Base-by-base conservation (phyloP, 2,888 invertebrate genomes). In the Panorpa germanica region DNA sequence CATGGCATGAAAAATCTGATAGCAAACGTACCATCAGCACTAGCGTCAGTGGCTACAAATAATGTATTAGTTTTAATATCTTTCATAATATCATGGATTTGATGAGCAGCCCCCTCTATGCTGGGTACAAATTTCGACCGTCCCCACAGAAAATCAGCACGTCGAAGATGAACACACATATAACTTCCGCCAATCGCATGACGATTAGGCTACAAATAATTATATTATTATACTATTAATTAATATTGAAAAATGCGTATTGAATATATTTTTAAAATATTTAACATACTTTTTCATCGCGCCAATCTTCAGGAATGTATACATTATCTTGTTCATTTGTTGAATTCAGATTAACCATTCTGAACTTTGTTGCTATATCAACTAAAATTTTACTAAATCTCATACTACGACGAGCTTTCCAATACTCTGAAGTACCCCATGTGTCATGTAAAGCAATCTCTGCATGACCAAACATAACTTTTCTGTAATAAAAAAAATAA, bases 391-490 rank as follows among this genome's bases (percentile, higher is more conserved):
- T 56, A 34, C 76, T 74, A 49, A 93, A 96, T 40, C 82, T 64
- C 86, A 96, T 88, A 44, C 95, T 95, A 40, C 86, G 65, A 35
- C 86, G 61, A 12, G 78, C 82, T 39, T 62, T 57, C 95, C 95
- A 95, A 50, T 82, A 95, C 15, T 66, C 54, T 31, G 57, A 56
- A 24, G 74, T 73, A 2, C 93, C 93, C 54, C 82, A 95, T n/a
- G 58, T 57, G 43, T 88, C 76, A 48, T 93, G 91, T 13, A 93
- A 50, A 2, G 82, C 70, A 33, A 85, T 76, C 57, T 93, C 93
- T 9, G 80, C 85, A 47, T 78, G 76, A 36, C 73, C 63, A 42
- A 82, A 63, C 61, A 78, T 64, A 4, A 81, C 52, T 18, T 60
- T 61, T 39, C 61, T 67, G 37, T 44, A 52, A 13, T 38, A 40